Percentiles rank a stretch among this genome's conserved stretches.
Evolutionary conservation across 1,140 invertebrate genomes (phyloP).

Genomic region (Theocolax elegans): DNA sequence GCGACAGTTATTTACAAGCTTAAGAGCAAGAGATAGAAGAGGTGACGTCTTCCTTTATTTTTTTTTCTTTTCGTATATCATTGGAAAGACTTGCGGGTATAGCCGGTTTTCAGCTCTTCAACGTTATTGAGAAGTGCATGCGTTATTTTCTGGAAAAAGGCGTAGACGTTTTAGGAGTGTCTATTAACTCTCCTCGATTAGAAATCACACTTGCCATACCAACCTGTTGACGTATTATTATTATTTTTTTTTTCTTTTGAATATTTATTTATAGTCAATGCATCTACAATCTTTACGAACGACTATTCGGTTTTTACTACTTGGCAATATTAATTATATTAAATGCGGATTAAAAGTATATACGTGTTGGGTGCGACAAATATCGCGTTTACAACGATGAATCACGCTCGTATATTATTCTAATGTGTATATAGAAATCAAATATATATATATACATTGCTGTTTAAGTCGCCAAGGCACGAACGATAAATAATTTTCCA

Average conservation of each 20-base stretch:
- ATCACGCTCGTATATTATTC: neutral
- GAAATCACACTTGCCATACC: conserved; percentile 4
- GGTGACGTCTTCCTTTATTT: neutral
- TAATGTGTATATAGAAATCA: neutral
- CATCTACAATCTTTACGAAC: too few relatives aligned
- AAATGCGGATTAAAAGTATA: too few relatives aligned
- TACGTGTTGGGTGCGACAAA: too few relatives aligned
- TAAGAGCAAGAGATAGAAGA: neutral
- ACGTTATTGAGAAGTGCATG: conserved; percentile 18
- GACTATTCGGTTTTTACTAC: too few relatives aligned
- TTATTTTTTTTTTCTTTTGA: too few relatives aligned
- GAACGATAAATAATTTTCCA: neutral
- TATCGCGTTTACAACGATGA: conserved; percentile 8
- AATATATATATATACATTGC: neutral
- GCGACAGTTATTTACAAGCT: neutral
- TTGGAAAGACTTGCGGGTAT: too few relatives aligned
- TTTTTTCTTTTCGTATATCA: neutral
- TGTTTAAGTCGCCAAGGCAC: neutral
- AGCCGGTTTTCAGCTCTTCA: conserved; percentile 9
- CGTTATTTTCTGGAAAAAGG: neutral
- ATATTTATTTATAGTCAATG: too few relatives aligned
- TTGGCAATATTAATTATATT: too few relatives aligned
- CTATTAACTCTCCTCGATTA: conserved; percentile 13
- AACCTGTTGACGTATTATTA: too few relatives aligned
- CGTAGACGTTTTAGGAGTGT: neutral